Base-by-base conservation (phyloP, 2,797 vertebrate genomes). In the Pseudotriccus pelzelni region DNA sequence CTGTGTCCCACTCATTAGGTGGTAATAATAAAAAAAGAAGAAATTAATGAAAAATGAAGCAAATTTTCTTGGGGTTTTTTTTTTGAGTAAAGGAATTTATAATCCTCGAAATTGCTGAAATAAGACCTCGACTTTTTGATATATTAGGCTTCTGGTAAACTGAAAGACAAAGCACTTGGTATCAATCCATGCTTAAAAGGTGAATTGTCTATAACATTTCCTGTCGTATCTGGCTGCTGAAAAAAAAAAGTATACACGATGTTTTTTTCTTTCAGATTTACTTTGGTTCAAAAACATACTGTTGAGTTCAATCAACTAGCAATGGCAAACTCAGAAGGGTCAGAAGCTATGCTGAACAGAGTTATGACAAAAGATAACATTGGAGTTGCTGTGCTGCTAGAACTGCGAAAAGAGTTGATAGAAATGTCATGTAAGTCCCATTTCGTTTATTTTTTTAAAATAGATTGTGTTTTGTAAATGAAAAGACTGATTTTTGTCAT, bases 351-450 rank as follows among this genome's bases (percentile, higher is more conserved):
- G 99, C 97, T 99, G 97, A 99, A 99, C 98, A 98, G 99, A 97
- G 99, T 99, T 91, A 99, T 99, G 99, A 99, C 99, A 43, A 99
- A 99, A 98, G 99, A 99, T 97, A 99, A 99, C 97, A 99, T 99
- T 52, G 99, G 99, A 28, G 99, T 99, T 39, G 99, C 99, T 47
- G 98, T 99, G 14, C 98, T 99, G 83, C 97, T 99, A 56, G 99
- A 99, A 91, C 98, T 99, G 93, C 98, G 98, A 95, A 99, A 99
- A 97, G 99, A 99, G 77, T 98, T 99, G 97, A 99, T 99, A 97
- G 99, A 99, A 97, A 97, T 98, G 96, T 98, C 98, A 92, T 98
- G 99, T 99, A 97, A 99, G 99, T 99, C 74, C n/a, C 49, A 5
- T 24, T 70, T n/a, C 3, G 12, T 34, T 67, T 17, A 8, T 2